phyloP scores from a whole-genome alignment of 2,888 invertebrate species.

The Eristalis tenax region DNA sequence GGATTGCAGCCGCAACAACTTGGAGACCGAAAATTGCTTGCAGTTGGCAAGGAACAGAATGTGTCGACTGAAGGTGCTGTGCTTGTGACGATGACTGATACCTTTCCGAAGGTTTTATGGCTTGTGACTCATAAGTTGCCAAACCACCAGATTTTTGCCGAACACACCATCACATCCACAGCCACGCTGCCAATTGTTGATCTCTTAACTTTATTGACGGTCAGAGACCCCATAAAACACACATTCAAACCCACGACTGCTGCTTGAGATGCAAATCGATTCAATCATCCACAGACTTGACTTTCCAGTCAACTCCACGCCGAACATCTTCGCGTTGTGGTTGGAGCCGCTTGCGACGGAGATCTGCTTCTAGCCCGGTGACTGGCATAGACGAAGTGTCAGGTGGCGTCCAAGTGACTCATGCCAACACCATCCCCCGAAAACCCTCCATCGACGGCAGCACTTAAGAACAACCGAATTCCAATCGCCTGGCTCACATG shows the following conservation, averaged over 20 bases:
- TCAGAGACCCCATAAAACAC: background rate
- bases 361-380: too few species aligned
- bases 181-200: background rate
- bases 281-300: background rate
- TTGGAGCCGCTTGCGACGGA: background rate
- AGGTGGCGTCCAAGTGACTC: background rate
- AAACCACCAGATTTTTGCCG: too few species aligned
- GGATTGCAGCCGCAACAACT: too few species aligned
- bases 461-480: background rate
- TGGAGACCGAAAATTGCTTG: too few species aligned
- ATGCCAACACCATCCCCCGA: background rate
- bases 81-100: too few species aligned
- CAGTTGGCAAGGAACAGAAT: too few species aligned
- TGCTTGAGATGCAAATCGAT: background rate
- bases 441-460: background rate
- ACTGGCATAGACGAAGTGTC: background rate
- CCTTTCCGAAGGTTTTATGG: too few species aligned
- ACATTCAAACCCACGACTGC: background rate
- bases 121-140: too few species aligned
- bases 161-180: background rate
- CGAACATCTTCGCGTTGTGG: background rate
- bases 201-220: background rate
- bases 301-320: background rate
- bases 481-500: background rate
- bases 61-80: too few species aligned